Base-by-base conservation (phyloP, 2,888 invertebrate genomes). In the Machimus atricapillus region DNA sequence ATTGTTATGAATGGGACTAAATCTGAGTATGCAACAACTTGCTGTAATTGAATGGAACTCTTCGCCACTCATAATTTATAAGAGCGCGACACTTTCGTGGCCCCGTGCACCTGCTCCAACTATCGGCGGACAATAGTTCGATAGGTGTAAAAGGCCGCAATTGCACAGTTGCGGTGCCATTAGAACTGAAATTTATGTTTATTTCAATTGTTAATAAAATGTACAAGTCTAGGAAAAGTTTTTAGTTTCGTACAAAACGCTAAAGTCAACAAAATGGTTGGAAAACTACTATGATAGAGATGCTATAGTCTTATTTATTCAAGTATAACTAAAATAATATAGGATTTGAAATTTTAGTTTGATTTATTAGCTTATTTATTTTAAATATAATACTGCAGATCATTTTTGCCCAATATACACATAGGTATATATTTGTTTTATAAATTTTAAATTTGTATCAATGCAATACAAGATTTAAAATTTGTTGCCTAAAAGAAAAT, bases 31-130 rank as follows among this genome's bases (percentile, higher is more conserved):
- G 88, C 88, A 87, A 88, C 88, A 88, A 87, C 82, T 88, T 86
- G 87, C 86, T 79, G 58, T 88, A 88, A 88, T 88, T 88, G 88
- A 88, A 87, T 88, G 85, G 87, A 46, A n/a, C 77, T 43, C 85
- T 79, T 46, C 66, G 66, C 19, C 66, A 12, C 76, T 46, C 83
- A 87, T 87, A 83, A 83, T 86, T 87, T 86, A 85, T 85, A 83
- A 86, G 78, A 73, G 83, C 78, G 86, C 85, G 86, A 86, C 76
- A 87, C 46, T 85, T 87, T 85, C n/a, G 66, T 79, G 52, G 27
- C 40, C 19, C 23, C n/a, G 34, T 56, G 27, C 23, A 52, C 12
- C 52, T 56, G 16, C 27, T 16, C 56, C 27, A 66, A 66, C 66
- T 23, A 27, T 77, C 19, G 27, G 66, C 23, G 19, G 14, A 14